Evolutionary conservation across 2,113 vertebrate species (phyloP), one percentile per base, ranked within the genome.

Genomic region (Apodemus speciosus): DNA sequence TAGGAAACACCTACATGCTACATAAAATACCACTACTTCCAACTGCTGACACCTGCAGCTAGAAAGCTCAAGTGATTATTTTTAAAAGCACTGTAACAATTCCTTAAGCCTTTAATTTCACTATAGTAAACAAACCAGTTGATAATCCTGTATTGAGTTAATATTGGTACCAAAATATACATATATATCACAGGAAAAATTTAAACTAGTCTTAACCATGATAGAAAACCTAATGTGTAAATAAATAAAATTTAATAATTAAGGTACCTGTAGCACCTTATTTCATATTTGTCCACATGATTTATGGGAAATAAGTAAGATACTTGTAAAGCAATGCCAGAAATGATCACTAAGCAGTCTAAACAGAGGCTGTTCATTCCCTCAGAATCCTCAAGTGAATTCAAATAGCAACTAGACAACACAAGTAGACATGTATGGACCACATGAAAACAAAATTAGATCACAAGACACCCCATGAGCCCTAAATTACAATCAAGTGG

Each of bases 41-140:
- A 90, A 90, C 21, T 60, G 93, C 0, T 53, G 58, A 79, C 20
- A 91, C 4, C 25, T 62, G 38, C 7, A 58, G 21, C 64, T 20
- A 75, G 89, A 95, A 58, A 35, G 4, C 38, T 81, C 9, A 80
- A 43, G 13, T 76, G 38, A 66, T 56, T 18, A 69, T 64, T 85
- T 93, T 69, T 35, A 77, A 89, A 76, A 86, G 6, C 58, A 27
- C 69, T 79, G 35, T 71, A 95, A 40, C 49, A 92, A 94, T 68
- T 83, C 77, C 51, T 94, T 84, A 92, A 66, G 76, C 56, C 68
- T 93, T 69, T 92, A 84, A 76, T 62, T 71, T 68, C 73, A 64
- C 8, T 72, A 32, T 15, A 64, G 64, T 43, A 90, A 30, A 92
- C 30, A 88, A 90, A 77, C 7, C 43, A 75, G 95, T 56, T 18